Evolutionary conservation across 2,797 vertebrate genomes (phyloP), one percentile per base, ranked within the genome.

Genomic region (Sciurus vulgaris): DNA sequence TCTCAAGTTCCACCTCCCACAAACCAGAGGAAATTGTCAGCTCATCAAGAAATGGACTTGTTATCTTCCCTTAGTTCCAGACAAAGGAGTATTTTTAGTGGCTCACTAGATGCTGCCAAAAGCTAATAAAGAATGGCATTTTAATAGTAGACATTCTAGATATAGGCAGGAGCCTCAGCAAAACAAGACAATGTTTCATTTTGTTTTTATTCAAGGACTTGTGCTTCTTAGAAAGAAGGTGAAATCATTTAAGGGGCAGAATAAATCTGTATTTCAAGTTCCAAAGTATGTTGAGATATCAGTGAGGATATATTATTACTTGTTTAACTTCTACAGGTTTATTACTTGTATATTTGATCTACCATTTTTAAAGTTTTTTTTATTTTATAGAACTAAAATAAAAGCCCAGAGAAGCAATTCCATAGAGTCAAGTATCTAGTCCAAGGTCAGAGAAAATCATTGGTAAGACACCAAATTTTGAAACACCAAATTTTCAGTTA

Each of bases 101-200:
- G 86, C 70, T 94, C 35, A 54, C 74, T 59, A 96, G 49, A 78
- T 72, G 49, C 82, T 95, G 41, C 85, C 82, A 77, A 56, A 79
- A 96, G 41, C 88, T 92, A 90, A 95, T 91, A 92, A 95, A 93
- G 84, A 96, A 79, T 91, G 87, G 15, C 41, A 35, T 95, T 97
- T 96, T 73, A 86, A 95, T 84, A 93, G 85, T 78, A 95, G 73
- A 81, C 92, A 82, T 89, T 89, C 41, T 91, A 94, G 89, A 78
- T 90, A 33, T 11, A 95, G 95, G 26, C 41, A 86, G 7, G 97
- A 96, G 92, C 49, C 87, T 94, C 90, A 86, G 85, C 15, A 73
- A 96, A 96, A 92, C 28, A 3, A 30, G 35, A 14, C 93, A 91
- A 4, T 96, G 63, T 95, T 97, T 92, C 72, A 67, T 96, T 97